Conservation (phyloP, 2,888 invertebrate species). For the Bombylius major region DNA sequence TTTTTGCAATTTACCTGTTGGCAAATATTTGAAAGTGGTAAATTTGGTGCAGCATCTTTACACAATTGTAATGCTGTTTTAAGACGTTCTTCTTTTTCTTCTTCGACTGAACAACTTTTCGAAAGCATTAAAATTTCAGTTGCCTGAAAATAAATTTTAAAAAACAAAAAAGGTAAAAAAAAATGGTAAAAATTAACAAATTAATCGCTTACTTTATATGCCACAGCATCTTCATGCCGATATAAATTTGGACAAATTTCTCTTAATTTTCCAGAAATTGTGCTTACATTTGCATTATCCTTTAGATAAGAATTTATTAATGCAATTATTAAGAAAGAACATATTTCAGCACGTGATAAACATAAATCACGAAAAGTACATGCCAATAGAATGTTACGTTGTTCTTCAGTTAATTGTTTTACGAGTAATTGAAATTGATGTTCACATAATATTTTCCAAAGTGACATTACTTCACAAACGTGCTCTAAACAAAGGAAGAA, state of each 20-base stretch:
- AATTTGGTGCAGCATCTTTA: conserved; percentile 76
- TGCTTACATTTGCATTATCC: conserved; percentile 89
- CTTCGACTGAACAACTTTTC: conserved; percentile 55
- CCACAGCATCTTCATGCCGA: conserved; percentile 88
- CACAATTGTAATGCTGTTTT: conserved; percentile 70
- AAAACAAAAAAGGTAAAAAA: conserved; percentile 5
- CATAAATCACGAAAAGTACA: conserved; percentile 44
- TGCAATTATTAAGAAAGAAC: conserved; percentile 63
- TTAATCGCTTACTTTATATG: conserved; percentile 60
- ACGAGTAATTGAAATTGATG: conserved; percentile 80
- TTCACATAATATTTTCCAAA: conserved; percentile 87
- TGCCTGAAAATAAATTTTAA: conserved; percentile 45
- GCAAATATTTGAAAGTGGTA: conserved; percentile 75
- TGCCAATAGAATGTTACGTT: conserved; percentile 48
- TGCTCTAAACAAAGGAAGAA: conserved; percentile 38
- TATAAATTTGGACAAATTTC: conserved; percentile 90
- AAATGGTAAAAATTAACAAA: neutral
- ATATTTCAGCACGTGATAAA: conserved; percentile 43
- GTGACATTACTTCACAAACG: conserved; percentile 76
- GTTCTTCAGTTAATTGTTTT: conserved; percentile 51
- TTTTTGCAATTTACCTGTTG: conserved; percentile 41
- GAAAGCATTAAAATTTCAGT: conserved; percentile 80
- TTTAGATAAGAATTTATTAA: conserved; percentile 85
- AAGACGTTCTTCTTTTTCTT: conserved; percentile 65
- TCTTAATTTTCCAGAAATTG: conserved; percentile 74